Percentiles rank a stretch among this genome's conserved stretches.
These are phyloP conservation scores for Neosilurus hyrtlii DNA, from an alignment of 2,797 vertebrate genomes.

Conservation along the genomic window DNA sequence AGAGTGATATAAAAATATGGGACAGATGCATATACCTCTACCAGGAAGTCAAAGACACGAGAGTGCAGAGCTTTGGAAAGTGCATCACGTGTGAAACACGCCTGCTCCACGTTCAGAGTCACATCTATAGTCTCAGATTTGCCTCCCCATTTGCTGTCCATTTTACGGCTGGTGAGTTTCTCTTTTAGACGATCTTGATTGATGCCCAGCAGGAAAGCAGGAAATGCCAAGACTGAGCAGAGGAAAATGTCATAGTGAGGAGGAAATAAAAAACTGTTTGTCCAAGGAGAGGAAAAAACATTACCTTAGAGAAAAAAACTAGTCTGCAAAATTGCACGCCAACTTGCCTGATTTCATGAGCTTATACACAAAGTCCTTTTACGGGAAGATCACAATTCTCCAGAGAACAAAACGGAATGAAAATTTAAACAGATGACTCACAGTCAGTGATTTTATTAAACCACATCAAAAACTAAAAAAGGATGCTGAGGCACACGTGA, in stretches of 20 bases:
- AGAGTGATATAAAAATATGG: not conserved
- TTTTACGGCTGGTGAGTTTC: conserved; percentile 95
- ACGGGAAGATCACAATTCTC: not conserved
- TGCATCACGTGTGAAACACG: conserved; percentile 93
- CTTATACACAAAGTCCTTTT: conserved; percentile 13
- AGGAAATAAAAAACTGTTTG: not conserved
- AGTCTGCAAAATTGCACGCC: not conserved
- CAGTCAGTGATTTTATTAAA: conserved; percentile 3
- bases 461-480: conserved; percentile 31
- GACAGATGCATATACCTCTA: conserved; percentile 80
- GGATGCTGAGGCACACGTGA: conserved; percentile 33
- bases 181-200: conserved; percentile 90
- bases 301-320: not conserved
- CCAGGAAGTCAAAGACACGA: conserved; percentile 90
- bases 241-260: conserved; percentile 33
- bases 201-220: conserved; percentile 92
- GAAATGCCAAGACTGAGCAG: conserved; percentile 89
- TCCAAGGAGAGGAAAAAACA: not conserved
- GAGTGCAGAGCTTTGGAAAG: conserved; percentile 93
- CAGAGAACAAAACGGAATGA: conserved; percentile 18
- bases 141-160: conserved; percentile 98
- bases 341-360: not conserved
- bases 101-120: conserved; percentile 96
- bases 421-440: conserved; percentile 16
- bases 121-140: conserved; percentile 93